Base-by-base conservation (phyloP, 2,797 vertebrate genomes). In the Sebastiscus albofasciatus region DNA sequence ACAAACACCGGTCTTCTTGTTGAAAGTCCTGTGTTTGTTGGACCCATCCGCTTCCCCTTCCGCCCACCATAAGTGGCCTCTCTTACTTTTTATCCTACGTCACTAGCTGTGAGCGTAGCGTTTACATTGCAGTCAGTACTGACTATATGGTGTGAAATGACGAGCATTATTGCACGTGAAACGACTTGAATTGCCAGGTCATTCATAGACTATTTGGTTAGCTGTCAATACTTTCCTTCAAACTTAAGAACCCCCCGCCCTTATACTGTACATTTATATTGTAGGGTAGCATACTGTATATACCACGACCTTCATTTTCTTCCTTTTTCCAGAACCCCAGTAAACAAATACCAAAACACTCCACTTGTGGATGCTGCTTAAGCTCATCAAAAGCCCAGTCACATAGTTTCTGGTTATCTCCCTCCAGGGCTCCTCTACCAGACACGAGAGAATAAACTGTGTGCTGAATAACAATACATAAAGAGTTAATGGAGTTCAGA, bases 351-450 rank as follows among this genome's bases (percentile, higher is more conserved):
- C 39, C 61, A 42, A 78, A 75, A 75, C 68, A 61, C 27, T 64
- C 39, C 29, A 39, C 72, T 83, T 77, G 82, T 56, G 46, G 60
- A 77, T 72, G 75, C 79, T 52, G 74, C 46, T 33, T 59, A 55
- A 66, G 66, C 77, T 86, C 77, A 90, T 90, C 79, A 77, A 65
- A 75, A 90, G 73, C 79, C 81, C 67, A 58, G 85, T 88, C 90
- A 92, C 87, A 90, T 78, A 82, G 70, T 77, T 80, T 65, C 5
- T 82, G 74, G 87, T 88, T 83, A 89, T 86, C 87, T 86, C 58
- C 88, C 78, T 75, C 54, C 42, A 79, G 87, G 46, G 85, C 85
- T 81, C 61, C 61, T 84, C 82, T 31, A 70, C 27, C 74, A 89
- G 81, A 72, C 88, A 77, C 81, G 66, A 71, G 77, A 83, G 82